Evolutionary conservation across 1,140 invertebrate species (phyloP).

Genomic region (Heterodera carotae): DNA sequence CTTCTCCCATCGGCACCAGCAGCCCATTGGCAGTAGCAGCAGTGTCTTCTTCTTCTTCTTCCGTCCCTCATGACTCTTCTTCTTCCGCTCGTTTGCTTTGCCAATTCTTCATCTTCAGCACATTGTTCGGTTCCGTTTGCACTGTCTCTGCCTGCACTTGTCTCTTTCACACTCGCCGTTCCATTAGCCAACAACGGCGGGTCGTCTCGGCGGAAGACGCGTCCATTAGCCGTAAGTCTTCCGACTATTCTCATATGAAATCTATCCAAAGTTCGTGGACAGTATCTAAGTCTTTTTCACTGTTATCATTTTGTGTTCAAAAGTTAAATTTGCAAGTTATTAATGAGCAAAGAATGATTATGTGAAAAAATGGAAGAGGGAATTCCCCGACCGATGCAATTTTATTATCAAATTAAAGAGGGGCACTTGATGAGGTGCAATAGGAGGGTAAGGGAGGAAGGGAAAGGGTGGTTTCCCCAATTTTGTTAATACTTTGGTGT

Average conservation of each 20-base stretch:
- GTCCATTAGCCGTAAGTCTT: slow-evolving; percentile 10
- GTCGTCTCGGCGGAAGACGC: slow-evolving; percentile 6
- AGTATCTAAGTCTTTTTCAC: too few relatives aligned
- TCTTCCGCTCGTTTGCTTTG: slow-evolving; percentile 36
- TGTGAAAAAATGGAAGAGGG: too few relatives aligned
- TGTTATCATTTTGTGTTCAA: too few relatives aligned
- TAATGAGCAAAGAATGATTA: too few relatives aligned
- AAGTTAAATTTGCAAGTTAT: too few relatives aligned
- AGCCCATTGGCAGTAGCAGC: too few relatives aligned
- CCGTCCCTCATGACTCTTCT: not conserved
- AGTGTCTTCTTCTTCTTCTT: not conserved
- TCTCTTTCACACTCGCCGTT: slow-evolving; percentile 32
- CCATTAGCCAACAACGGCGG: not conserved
- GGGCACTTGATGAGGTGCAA: not conserved
- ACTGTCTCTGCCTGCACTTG: slow-evolving; percentile 45
- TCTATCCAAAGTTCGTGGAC: too few relatives aligned
- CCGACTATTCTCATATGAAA: too few relatives aligned
- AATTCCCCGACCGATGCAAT: too few relatives aligned
- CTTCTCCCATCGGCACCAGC: not conserved
- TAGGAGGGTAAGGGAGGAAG: not conserved
- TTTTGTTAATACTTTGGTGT: not conserved
- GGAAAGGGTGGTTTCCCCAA: not conserved
- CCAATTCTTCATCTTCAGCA: slow-evolving; percentile 50
- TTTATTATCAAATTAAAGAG: not conserved
- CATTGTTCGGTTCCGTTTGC: slow-evolving; percentile 42